Evolutionary conservation across 2,888 invertebrate species (phyloP).

Genomic region (Acleris holmiana): DNA sequence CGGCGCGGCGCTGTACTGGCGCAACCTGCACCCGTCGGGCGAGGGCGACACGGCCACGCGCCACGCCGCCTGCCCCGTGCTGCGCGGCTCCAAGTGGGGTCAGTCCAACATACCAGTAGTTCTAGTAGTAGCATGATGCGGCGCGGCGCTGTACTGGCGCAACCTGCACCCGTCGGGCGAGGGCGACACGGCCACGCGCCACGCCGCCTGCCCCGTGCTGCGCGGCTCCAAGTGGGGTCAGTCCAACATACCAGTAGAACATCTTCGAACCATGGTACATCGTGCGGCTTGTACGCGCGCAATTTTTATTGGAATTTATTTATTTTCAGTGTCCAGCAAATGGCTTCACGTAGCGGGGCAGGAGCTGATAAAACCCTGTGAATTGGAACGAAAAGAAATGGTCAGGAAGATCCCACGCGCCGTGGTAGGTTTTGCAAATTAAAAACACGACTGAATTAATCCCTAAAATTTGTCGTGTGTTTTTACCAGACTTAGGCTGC

Average conservation of each 20-base stretch:
- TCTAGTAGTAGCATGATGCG: no score
- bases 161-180: no score
- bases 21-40: conserved; percentile 95
- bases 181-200: no score
- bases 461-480: not conserved
- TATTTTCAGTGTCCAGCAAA: conserved; percentile 90
- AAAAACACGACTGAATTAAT: conserved; percentile 17
- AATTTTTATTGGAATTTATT: not conserved
- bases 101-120: conserved; percentile 31
- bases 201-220: no score
- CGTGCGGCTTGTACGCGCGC: no score
- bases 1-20: conserved; percentile 97
- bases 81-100: conserved; percentile 99
- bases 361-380: conserved; percentile 90
- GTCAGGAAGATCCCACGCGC: conserved; percentile 55
- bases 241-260: no score
- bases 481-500: no score
- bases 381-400: conserved; percentile 72
- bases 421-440: conserved; percentile 16
- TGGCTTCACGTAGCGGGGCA: conserved; percentile 97
- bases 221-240: no score
- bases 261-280: no score
- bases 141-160: no score
- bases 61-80: conserved; percentile 98
- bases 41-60: conserved; percentile 96